Evolutionary conservation across 2,113 vertebrate genomes (phyloP), one percentile per base, ranked within the genome.

Genomic region (Sander vitreus): DNA sequence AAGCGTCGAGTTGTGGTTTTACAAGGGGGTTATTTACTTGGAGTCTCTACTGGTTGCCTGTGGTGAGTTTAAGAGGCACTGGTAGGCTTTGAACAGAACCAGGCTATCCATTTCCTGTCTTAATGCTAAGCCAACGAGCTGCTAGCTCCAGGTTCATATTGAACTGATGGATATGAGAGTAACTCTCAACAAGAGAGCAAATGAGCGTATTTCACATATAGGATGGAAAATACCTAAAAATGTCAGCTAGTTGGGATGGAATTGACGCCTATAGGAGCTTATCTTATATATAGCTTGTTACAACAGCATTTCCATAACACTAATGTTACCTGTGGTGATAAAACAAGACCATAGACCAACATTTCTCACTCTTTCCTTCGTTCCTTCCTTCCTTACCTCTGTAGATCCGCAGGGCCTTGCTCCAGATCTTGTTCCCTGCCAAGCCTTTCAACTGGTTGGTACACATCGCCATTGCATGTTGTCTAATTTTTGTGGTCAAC

Each of bases 401-500:
- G 58, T 73, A 97, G 97, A 97, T 97, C 85, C 95, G 95, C 21
- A 85, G 94, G 59, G 96, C 97, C 16, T 30, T 97, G 64, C 94
- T 96, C 63, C 96, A 97, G 92, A 95, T 96, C 45, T 64, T 97
- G 25, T 97, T 95, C 62, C 95, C 96, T 1, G 93, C 93, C 11
- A 96, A 97, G 67, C 93, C 95, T 63, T 97, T 97, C 90, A 94
- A 94, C 67, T 97, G 97, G 97, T 78, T 30, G 48, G 79, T 94
- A 2, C 96, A 97, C 79, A 87, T 95, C 27, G 5, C 18, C 72
- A 97, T 97, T 11, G 96, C 97, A 0, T 48, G 96, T 39, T 73
- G 86, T 63, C 94, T 97, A 65, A 91, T 97, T 50, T 71, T 93
- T 23, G 4, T 94, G 23, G 96, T 97, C 89, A 97, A 97, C 70